A percentile compares a stretch with the other conserved stretches of the same genome.
Evolutionary conservation across 2,797 vertebrate species (phyloP).

Genomic region (Sebastolobus alascanus): DNA sequence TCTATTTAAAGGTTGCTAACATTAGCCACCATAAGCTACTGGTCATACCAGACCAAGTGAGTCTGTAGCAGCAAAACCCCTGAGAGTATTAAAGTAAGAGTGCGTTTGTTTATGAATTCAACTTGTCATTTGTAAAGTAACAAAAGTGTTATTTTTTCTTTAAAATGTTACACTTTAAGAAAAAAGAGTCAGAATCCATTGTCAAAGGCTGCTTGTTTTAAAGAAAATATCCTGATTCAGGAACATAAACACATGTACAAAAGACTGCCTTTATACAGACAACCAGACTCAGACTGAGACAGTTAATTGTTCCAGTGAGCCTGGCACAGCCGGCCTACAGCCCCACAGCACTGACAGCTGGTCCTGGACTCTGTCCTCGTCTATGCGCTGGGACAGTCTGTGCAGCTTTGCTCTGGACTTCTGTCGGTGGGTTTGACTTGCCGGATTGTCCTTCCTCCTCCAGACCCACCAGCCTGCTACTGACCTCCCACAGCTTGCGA

Average conservation of each 20-base stretch:
- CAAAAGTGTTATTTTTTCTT: background rate
- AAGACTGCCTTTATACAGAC: constrained; percentile 21
- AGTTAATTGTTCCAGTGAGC: constrained; percentile 25
- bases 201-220: background rate
- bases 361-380: constrained; percentile 37
- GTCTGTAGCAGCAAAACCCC: background rate
- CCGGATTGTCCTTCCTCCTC: constrained; percentile 49
- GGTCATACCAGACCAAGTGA: background rate
- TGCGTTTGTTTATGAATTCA: background rate
- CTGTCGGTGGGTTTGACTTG: constrained; percentile 26
- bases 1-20: background rate
- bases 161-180: background rate
- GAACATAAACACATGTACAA: constrained; percentile 36
- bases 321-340: constrained; percentile 39
- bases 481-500: constrained; percentile 87
- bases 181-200: background rate
- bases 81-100: background rate
- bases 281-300: constrained; percentile 29
- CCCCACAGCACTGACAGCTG: constrained; percentile 39
- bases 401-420: constrained; percentile 41
- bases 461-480: constrained; percentile 87
- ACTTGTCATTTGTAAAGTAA: constrained; percentile 3
- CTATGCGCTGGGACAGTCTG: constrained; percentile 29
- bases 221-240: constrained; percentile 55
- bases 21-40: background rate